Evolutionary conservation across 1,140 invertebrate genomes (phyloP), one percentile per base, ranked within the genome.

Genomic region (Bactericera cockerelli): DNA sequence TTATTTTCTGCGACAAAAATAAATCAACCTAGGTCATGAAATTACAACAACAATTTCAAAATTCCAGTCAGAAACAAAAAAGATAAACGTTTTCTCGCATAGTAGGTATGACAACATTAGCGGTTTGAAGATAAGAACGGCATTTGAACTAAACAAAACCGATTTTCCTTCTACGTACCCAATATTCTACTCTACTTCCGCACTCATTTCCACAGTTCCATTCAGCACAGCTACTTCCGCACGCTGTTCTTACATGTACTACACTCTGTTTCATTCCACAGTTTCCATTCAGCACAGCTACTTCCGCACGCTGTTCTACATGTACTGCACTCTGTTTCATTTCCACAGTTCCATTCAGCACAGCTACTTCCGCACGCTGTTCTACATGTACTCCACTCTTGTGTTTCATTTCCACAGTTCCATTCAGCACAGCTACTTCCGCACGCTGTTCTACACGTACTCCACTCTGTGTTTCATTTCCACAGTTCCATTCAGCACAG

Each of bases 321-420:
- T n/a, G n/a, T n/a, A n/a, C n/a, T n/a, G n/a, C n/a, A n/a, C n/a
- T n/a, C n/a, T n/a, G n/a, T n/a, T 60, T 31, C 16, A n/a, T 28
- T 26, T 59, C 54, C 49, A 6, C 58, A 66, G 65, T 56, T 65
- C 65, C 2, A 65, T 63, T n/a, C 57, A 59, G n/a, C 61, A 64
- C 26, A 62, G 63, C 38, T 63, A 63, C 31, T 57, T 66, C 16
- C 60, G 63, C 21, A 36, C 62, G 67, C 3, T 64, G 57, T 33
- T 62, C 65, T 6, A 67, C 66, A 2, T 65, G 56, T 67, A 65
- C 24, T 67, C 66, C 1, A 64, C 66, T 26, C 26, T 63, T 36
- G 33, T 36, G 16, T 16, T 36, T 16, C 33, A 10, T 22, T 22
- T 58, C 57, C 39, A 10, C 58, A 66, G 65, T 55, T 64, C 65